A percentile compares a stretch with the other conserved stretches of the same genome.
phyloP scores from a whole-genome alignment of 2,888 invertebrate species.

The Perizoma flavofasciatum region DNA sequence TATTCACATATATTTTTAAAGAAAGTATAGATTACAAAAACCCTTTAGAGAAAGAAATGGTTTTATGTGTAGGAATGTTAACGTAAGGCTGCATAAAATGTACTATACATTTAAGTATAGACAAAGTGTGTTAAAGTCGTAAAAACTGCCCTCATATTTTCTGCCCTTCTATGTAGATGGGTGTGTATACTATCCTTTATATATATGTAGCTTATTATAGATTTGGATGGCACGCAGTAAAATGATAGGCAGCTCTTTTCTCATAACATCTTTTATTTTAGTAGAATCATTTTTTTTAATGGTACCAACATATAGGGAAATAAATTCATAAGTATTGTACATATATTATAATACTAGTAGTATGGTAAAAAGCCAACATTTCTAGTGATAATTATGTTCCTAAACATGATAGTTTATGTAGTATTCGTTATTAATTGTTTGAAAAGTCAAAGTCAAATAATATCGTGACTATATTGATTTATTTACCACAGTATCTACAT shows the following conservation, averaged over 20 bases:
- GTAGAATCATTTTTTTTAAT: too few species aligned
- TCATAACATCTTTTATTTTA: neutral
- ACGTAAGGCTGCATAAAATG: slow-evolving; percentile 41
- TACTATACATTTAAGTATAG: slow-evolving; percentile 56
- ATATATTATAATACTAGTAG: too few species aligned
- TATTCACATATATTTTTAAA: neutral
- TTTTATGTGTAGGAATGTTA: slow-evolving; percentile 44
- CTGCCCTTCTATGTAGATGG: slow-evolving; percentile 48
- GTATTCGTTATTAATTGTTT: too few species aligned
- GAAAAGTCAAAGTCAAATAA: too few species aligned
- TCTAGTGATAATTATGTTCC: too few species aligned
- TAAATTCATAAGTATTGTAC: too few species aligned
- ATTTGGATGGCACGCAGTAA: slow-evolving; percentile 41
- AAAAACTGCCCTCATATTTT: slow-evolving; percentile 67
- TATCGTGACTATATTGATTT: too few species aligned
- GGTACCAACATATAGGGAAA: too few species aligned
- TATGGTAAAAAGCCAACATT: too few species aligned
- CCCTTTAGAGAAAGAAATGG: slow-evolving; percentile 19
- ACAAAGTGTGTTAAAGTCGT: slow-evolving; percentile 66
- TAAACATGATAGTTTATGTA: too few species aligned
- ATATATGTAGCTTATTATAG: slow-evolving; percentile 53
- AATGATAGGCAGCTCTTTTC: slow-evolving; percentile 22
- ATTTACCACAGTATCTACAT: too few species aligned
- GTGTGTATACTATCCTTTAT: slow-evolving; percentile 36
- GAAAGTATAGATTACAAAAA: neutral